Base-by-base conservation (phyloP, 37 sponge, comb jelly and placozoan genomes). In the Cliona cf. orientalis region DNA sequence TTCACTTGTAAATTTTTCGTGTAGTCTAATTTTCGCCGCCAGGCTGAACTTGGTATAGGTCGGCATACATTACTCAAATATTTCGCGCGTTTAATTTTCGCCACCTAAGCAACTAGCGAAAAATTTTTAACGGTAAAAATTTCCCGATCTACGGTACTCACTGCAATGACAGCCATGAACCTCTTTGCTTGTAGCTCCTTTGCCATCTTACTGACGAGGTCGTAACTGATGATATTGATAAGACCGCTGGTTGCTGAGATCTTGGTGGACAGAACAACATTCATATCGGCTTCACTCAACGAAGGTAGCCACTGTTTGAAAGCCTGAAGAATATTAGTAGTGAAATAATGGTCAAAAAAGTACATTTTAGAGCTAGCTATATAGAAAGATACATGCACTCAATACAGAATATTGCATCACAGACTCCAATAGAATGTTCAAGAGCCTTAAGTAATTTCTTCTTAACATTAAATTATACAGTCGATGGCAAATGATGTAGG, bases 171-270 rank as follows among this genome's bases (percentile, higher is more conserved):
- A 26, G 88, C 68, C 35, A 58, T 46, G 38, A 80, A 87, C 3
- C 37, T 46, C 46, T 64, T 70, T 43, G 49, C 77, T 25, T 64
- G 33, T 2, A 94, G 42, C 38, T 71, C 57, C 31, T 69, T 69
- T 22, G 72, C 31, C 72, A 93, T 66, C 40, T 79, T 75, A 29
- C 64, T 66, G 1, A 68, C 66, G 45, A 93, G 76, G 75, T 93
- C 93, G 72, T 93, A 96, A 71, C 94, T 93, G 7, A 76, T 71
- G 62, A 96, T 90, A 35, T 66, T 93, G 25, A 96, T 83, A 25
- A 78, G 73, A 41, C 77, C 63, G 1, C 5, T 38, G 7, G 56
- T 66, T 57, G 55, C 28, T 3, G 62, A 11, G 33, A 29, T 49
- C 73, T 77, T 80, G 12, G 75, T 19, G 22, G 78, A 32, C 49